Evolutionary conservation across 2,888 invertebrate genomes (phyloP), one percentile per base, ranked within the genome.

Genomic region (Marasmarcha lunaedactyla): DNA sequence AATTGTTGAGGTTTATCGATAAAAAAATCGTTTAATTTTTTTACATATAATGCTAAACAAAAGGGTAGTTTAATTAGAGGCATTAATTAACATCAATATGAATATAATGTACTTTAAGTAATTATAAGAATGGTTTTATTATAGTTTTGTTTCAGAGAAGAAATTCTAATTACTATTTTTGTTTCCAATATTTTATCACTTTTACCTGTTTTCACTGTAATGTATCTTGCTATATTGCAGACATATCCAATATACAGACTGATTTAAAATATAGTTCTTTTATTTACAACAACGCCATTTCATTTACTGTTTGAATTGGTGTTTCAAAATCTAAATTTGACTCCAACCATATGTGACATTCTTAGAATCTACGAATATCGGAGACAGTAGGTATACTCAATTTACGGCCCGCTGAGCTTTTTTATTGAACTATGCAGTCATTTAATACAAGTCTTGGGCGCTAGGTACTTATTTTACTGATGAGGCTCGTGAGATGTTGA

Each of bases 191-290:
- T 81, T 81, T 81, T 79, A 79, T 79, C 74, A 77, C 71, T 73
- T 61, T 61, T 76, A 77, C 71, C 78, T 81, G 81, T 81, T 81
- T 78, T 79, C 79, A 81, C 74, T 79, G 74, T 79, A 79, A 71
- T 79, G 72, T 79, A 79, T 83, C 76, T 83, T 77, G 83, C 83
- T 84, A 81, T 84, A 83, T 84, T 84, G 78, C 84, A 84, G 76
- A 84, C 84, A 84, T 84, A 84, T 84, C 84, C 84, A 83, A 78
- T 81, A 84, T 84, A 84, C 84, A 84, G 84, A 84, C 84, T 84
- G 84, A 84, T 84, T 84, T 78, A 78, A 79, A 5, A 3, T 9
- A 30, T n/a, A 34, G 4, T 7, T 34, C 7, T 34, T 34, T 34
- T 34, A 34, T 34, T 34, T 14, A 2, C 10, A 30, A 10, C 3